These are phyloP conservation scores for Zygogramma bicolorata DNA, from an alignment of 2,888 invertebrate genomes.

Conservation along the genomic window DNA sequence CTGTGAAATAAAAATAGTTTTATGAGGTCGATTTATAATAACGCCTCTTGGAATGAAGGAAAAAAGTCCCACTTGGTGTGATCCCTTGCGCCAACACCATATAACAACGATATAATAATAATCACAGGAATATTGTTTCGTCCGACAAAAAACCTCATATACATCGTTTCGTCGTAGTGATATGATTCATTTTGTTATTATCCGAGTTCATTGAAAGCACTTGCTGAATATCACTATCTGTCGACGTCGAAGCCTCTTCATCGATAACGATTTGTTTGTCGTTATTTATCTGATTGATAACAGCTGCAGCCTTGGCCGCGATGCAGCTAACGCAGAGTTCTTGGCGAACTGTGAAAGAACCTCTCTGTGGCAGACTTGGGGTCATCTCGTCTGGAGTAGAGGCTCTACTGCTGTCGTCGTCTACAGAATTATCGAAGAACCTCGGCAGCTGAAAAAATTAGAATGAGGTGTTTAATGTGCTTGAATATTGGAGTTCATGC, in stretches of 20 bases:
- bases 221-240: conserved; percentile 34
- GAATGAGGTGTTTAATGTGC: background rate
- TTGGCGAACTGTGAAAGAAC: conserved; percentile 55
- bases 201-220: conserved; percentile 36
- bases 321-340: conserved; percentile 63
- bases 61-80: background rate
- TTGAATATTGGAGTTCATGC: too few species aligned
- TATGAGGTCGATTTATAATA: too few species aligned
- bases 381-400: conserved; percentile 76
- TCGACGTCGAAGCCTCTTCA: conserved; percentile 31
- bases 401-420: conserved; percentile 72
- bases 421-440: conserved; percentile 67
- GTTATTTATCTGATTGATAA: conserved; percentile 22
- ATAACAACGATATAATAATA: background rate
- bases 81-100: background rate
- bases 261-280: background rate
- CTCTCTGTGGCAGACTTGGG: conserved; percentile 66
- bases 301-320: conserved; percentile 55
- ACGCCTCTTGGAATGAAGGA: too few species aligned
- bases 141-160: background rate
- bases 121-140: conserved; percentile 6
- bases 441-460: conserved; percentile 50
- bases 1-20: too few species aligned
- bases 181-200: conserved; percentile 15
- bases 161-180: conserved; percentile 21